phyloP scores from a whole-genome alignment of 2,888 invertebrate genomes.

The Drosophila barbarae region DNA sequence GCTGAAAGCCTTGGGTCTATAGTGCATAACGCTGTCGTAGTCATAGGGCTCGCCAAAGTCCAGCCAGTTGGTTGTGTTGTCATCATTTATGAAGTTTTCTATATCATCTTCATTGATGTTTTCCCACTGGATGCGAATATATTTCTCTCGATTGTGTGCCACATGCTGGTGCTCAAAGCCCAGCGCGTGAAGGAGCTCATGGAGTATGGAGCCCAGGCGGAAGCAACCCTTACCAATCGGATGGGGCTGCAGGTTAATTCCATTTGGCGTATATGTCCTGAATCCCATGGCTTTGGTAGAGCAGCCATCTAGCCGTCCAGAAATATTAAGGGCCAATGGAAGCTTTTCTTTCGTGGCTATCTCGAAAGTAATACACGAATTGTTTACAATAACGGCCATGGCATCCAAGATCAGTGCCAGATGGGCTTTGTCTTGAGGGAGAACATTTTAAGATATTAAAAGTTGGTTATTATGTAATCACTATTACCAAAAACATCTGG shows the following conservation, averaged over 20 bases:
- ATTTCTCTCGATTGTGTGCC: constrained; percentile 85
- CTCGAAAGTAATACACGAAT: neutral
- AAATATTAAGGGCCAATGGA: neutral
- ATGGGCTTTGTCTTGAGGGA: neutral
- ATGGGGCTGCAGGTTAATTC: constrained; percentile 44
- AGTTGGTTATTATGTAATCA: neutral
- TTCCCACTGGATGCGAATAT: constrained; percentile 81
- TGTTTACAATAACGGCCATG: neutral
- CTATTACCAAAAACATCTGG: neutral
- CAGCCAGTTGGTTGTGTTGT: constrained; percentile 55
- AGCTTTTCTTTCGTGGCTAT: neutral
- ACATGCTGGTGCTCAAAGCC: constrained; percentile 89
- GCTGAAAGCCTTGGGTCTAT: constrained; percentile 86
- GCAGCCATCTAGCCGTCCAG: constrained; percentile 81
- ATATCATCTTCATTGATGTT: constrained; percentile 50
- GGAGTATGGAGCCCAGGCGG: constrained; percentile 82
- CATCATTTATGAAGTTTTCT: neutral
- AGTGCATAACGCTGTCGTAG: constrained; percentile 89
- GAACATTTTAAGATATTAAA: neutral
- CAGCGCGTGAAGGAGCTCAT: constrained; percentile 86
- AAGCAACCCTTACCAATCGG: constrained; percentile 53
- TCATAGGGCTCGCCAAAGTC: constrained; percentile 86
- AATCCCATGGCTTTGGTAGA: constrained; percentile 86
- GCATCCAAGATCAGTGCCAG: neutral
- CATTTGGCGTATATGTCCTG: constrained; percentile 69